Conservation (phyloP, 2,113 vertebrate genomes). For the Otocyon megalotis region DNA sequence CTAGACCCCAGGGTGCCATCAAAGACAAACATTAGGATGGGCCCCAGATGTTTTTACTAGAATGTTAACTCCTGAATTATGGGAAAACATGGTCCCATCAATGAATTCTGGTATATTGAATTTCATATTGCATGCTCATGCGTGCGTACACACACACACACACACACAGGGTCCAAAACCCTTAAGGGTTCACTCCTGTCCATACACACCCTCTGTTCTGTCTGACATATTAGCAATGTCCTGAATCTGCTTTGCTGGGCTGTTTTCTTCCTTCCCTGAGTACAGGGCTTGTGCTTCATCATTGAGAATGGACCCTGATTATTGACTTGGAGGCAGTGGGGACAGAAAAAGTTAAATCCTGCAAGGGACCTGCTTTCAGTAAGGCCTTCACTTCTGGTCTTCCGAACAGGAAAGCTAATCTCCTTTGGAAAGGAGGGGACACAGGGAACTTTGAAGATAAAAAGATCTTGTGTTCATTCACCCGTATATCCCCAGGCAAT, state of each 20-base stretch:
- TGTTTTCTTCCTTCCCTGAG: fast-evolving
- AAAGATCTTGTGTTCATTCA: not conserved
- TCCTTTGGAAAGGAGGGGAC: not conserved
- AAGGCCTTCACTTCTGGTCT: not conserved
- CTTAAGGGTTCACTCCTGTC: not conserved
- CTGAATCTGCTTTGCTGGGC: not conserved
- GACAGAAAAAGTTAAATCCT: not conserved
- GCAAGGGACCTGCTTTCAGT: not conserved
- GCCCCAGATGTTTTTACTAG: constrained; percentile 12
- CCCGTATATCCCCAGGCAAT: not conserved
- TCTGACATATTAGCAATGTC: not conserved
- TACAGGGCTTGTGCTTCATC: not conserved
- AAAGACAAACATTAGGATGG: not conserved
- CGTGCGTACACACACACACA: fast-evolving
- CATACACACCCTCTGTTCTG: fast-evolving
- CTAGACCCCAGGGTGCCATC: not conserved
- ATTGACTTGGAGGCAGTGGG: not conserved
- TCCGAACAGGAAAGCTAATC: not conserved
- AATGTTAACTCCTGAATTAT: constrained; percentile 36
- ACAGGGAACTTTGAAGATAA: not conserved
- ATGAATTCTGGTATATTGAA: not conserved
- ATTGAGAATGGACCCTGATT: not conserved
- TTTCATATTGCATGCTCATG: not conserved
- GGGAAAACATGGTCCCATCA: not conserved
- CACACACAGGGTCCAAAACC: not conserved